Evolutionary conservation across 2,888 invertebrate genomes (phyloP), one percentile per base, ranked within the genome.

Genomic region (Venustoraphidia nigricollis): DNA sequence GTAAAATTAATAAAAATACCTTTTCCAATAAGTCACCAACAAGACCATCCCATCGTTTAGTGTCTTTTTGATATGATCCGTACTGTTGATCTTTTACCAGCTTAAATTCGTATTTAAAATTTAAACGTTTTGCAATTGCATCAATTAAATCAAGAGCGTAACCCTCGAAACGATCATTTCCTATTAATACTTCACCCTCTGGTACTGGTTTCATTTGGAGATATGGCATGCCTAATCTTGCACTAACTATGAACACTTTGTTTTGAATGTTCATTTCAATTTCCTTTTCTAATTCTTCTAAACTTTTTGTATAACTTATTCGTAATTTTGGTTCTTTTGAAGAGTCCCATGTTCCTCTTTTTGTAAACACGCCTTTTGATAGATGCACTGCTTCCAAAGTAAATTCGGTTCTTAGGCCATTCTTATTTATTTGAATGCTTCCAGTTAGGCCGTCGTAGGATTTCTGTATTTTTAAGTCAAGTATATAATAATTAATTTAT

Each of bases 121-220:
- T 72, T 54, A 36, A 36, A 14, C 10, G 9, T n/a, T 43, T 75
- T 10, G 93, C 75, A 51, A 97, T 79, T 61, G 83, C 83, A 45
- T 83, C 72, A 57, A 97, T 84, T 14, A 97, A 70, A 66, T 97
- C 96, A 59, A 94, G 79, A 2, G 90, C 84, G 64, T 91, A 97
- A 2, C 94, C 93, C 64, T 90, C 87, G 60, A 76, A 92, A 44
- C 81, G 74, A 55, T 80, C 83, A 59, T 88, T 90, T 5, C 86
- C 90, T 47, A 71, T 73, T n/a, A 76, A 59, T 2, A 68, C 60
- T 62, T 76, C 71, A 10, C 79, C 79, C 14, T 76, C 75, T 52
- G 70, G 68, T 1, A 75, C 65, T 45, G 64, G 61, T 54, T 67
- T 74, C 59, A 72, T 66, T 64, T 79, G 74, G 43, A 87, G 67